A percentile compares a stretch with the other conserved stretches of the same genome.
These are phyloP conservation scores for Garra rufa DNA, from an alignment of 2,113 vertebrate genomes.

Conservation along the genomic window DNA sequence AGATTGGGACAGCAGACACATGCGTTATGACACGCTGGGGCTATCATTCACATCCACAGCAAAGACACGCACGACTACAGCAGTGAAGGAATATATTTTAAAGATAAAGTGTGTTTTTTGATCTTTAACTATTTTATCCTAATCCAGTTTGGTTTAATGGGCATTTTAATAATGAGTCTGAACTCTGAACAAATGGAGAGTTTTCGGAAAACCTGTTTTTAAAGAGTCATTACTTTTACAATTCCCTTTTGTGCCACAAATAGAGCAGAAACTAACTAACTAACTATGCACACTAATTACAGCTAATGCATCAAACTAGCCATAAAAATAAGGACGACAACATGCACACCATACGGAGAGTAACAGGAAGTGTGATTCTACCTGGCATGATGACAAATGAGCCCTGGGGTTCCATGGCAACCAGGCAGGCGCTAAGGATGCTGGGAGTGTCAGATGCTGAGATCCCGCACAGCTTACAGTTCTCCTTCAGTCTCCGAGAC, in stretches of 20 bases:
- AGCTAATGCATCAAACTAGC: not conserved
- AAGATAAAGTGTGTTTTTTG: not conserved
- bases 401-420: slow-evolving; percentile 96
- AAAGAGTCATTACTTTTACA: not conserved
- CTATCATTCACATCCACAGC: slow-evolving; percentile 61
- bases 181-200: not conserved
- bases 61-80: slow-evolving; percentile 10
- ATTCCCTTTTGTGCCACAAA: not conserved
- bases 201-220: not conserved
- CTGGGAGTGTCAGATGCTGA: slow-evolving; percentile 94
- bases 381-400: slow-evolving; percentile 98
- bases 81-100: not conserved
- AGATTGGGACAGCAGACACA: slow-evolving; percentile 61
- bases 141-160: not conserved
- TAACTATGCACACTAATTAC: not conserved
- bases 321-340: not conserved
- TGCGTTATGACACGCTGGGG: slow-evolving; percentile 60
- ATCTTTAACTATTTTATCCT: not conserved
- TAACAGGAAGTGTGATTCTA: slow-evolving; percentile 62
- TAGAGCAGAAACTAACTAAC: not conserved
- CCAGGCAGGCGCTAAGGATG: slow-evolving; percentile 94
- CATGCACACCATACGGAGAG: slow-evolving; percentile 1
- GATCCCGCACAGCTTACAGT: slow-evolving; percentile 96
- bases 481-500: slow-evolving; percentile 93
- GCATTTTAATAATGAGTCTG: not conserved